Base-by-base conservation (phyloP, 2,888 invertebrate species). In the Pyrrhosoma nymphula region DNA sequence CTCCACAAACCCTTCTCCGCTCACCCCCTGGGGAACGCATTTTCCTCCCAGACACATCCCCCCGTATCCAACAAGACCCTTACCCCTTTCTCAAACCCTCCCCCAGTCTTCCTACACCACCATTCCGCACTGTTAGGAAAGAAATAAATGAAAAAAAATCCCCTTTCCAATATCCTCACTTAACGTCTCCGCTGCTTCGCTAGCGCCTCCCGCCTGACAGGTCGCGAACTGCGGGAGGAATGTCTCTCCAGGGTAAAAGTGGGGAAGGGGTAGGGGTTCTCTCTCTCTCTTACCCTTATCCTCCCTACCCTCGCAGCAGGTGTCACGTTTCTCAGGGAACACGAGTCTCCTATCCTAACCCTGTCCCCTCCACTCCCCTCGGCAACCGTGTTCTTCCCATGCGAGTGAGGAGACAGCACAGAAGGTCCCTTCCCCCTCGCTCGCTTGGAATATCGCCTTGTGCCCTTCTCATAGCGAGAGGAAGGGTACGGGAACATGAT, bases 131-230 rank as follows among this genome's bases (percentile, higher is more conserved):
- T 35, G 30, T 82, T 35, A 35, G 35, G 26, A 82, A 47, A 35
- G 16, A 35, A 35, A 82, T 30, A 69, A 69, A 23, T 69, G 23
- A 69, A n/a, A 69, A 26, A 69, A 69, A 23, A 26, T 20, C 23
- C 47, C 89, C 89, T n/a, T 89, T 89, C 89, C 89, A 89, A 89
- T 89, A 47, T 89, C 89, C 89, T 89, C 89, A 89, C 89, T 89
- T 89, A 89, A 89, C 89, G 56, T 89, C 56, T 89, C 89, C 89
- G 56, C 89, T 82, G 89, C 89, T 56, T n/a, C 89, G 89, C 55
- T 14, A 18, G 56, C 89, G 47, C 23, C 89, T 26, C 56, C 26
- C 12, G 55, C 47, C n/a, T 89, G 89, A 89, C 89, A 89, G 89
- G 23, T 89, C 89, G 89, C 89, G 89, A 89, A 89, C 89, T 89